These are phyloP conservation scores for Rhynchonema sp. DNA, from an alignment of 2,888 invertebrate genomes.

Conservation along the genomic window DNA sequence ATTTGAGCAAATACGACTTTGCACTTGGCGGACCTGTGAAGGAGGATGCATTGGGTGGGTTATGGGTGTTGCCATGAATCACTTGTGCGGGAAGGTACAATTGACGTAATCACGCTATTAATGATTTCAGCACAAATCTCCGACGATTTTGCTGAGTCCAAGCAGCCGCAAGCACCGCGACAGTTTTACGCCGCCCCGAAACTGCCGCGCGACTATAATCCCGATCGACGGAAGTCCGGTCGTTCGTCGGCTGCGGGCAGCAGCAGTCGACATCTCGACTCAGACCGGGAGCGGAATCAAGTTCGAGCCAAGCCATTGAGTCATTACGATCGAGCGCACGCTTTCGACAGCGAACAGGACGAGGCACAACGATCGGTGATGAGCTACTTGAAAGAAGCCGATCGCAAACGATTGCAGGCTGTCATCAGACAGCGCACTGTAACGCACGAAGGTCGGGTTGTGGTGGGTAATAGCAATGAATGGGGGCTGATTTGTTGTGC, in stretches of 20 bases:
- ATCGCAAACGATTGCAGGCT: slow-evolving; percentile 9
- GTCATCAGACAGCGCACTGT: too few relatives aligned
- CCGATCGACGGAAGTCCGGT: slow-evolving; percentile 1
- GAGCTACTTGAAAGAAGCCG: slow-evolving; percentile 12
- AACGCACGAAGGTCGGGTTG: too few relatives aligned
- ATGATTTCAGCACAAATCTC: too few relatives aligned
- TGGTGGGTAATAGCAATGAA: too few relatives aligned
- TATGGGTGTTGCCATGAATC: too few relatives aligned
- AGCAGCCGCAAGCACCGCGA: slow-evolving; percentile 1
- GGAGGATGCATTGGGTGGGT: too few relatives aligned
- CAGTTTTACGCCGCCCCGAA: slow-evolving; percentile 11
- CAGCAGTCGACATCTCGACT: too few relatives aligned
- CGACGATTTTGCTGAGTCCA: slow-evolving; percentile 11
- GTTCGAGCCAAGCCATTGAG: not conserved
- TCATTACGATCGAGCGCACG: not conserved
- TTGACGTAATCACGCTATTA: too few relatives aligned
- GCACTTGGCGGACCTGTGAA: slow-evolving; percentile 26
- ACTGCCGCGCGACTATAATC: slow-evolving; percentile 13
- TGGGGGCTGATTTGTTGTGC: too few relatives aligned
- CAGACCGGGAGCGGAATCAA: too few relatives aligned
- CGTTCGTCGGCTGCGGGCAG: not conserved
- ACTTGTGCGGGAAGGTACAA: too few relatives aligned
- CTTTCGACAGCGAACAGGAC: slow-evolving; percentile 14
- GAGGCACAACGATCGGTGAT: slow-evolving; percentile 16
- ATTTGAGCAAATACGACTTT: slow-evolving; percentile 80